Evolutionary conservation across 37 sponge, comb jelly and placozoan genomes (phyloP).

Genomic region (Haliclona indistincta): DNA sequence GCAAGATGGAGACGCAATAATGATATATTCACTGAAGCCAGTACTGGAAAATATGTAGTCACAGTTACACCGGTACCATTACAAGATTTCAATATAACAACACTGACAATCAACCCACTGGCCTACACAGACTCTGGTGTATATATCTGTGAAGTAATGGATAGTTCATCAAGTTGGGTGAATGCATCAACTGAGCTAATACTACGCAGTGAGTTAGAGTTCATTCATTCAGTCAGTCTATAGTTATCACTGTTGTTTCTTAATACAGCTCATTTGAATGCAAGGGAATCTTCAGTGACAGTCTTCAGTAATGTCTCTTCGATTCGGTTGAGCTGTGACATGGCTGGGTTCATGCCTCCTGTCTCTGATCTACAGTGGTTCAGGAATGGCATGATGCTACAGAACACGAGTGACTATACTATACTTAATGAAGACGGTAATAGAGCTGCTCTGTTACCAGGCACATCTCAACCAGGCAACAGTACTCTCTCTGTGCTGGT

Average conservation of each 20-base stretch:
- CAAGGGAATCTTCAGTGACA: neutral
- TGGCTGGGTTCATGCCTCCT: slow-evolving; percentile 42
- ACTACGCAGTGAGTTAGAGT: slow-evolving; percentile 12
- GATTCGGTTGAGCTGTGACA: slow-evolving; percentile 34
- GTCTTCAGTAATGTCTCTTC: neutral
- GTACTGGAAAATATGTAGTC: too few relatives aligned
- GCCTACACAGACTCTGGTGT: slow-evolving; percentile 21
- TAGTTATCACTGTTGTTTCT: too few relatives aligned
- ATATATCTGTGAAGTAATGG: slow-evolving; percentile 22
- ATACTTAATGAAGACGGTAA: slow-evolving; percentile 7
- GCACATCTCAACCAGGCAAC: neutral
- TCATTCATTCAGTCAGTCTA: too few relatives aligned
- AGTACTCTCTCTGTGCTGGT: slow-evolving; percentile 16
- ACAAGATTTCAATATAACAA: too few relatives aligned
- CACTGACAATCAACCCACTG: slow-evolving; percentile 2
- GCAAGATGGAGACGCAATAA: too few relatives aligned
- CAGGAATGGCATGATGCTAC: neutral
- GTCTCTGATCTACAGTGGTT: slow-evolving; percentile 31
- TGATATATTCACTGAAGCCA: too few relatives aligned
- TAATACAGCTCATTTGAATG: neutral
- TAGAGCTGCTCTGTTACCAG: slow-evolving; percentile 13
- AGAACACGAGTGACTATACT: neutral
- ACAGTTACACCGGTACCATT: too few relatives aligned
- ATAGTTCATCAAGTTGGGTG: neutral
- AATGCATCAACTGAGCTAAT: neutral